Percentiles rank a stretch among this genome's conserved stretches.
These are phyloP conservation scores for Hyposmocoma kahamanoa DNA, from an alignment of 1,140 invertebrate genomes.

Conservation along the genomic window DNA sequence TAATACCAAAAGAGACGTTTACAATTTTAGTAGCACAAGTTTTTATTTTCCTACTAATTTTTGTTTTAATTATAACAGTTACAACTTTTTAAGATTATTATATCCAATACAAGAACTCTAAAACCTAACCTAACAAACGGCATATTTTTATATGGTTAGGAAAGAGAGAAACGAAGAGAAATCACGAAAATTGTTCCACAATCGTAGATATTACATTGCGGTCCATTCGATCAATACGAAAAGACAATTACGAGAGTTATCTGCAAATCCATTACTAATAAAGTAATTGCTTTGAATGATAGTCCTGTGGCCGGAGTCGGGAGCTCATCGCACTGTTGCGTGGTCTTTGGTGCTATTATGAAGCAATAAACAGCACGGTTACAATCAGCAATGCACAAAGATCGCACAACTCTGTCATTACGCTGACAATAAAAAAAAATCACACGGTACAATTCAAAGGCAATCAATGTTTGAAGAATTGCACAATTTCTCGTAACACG, in stretches of 20 bases:
- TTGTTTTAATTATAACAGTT: too few relatives aligned
- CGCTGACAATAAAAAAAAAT: not conserved
- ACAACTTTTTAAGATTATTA: too few relatives aligned
- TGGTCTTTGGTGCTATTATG: conserved; percentile 49
- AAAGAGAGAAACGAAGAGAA: too few relatives aligned
- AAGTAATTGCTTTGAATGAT: not conserved
- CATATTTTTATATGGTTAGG: too few relatives aligned
- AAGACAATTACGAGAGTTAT: conserved; percentile 1
- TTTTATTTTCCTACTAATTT: too few relatives aligned
- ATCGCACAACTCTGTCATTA: not conserved
- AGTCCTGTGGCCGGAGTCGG: not conserved
- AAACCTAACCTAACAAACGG: too few relatives aligned
- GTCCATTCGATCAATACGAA: not conserved
- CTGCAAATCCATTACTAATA: conserved; percentile 1
- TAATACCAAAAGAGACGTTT: too few relatives aligned
- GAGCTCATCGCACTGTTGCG: conserved; percentile 22
- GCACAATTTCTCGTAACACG: not conserved
- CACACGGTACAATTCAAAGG: not conserved
- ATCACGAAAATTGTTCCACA: too few relatives aligned
- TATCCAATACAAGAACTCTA: too few relatives aligned
- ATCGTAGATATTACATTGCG: too few relatives aligned
- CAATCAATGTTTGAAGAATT: not conserved
- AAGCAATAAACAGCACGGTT: conserved; percentile 35
- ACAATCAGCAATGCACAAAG: conserved; percentile 9
- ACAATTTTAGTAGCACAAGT: too few relatives aligned